phyloP scores from a whole-genome alignment of 1,140 invertebrate genomes.

The Drosophila parabipectinata region DNA sequence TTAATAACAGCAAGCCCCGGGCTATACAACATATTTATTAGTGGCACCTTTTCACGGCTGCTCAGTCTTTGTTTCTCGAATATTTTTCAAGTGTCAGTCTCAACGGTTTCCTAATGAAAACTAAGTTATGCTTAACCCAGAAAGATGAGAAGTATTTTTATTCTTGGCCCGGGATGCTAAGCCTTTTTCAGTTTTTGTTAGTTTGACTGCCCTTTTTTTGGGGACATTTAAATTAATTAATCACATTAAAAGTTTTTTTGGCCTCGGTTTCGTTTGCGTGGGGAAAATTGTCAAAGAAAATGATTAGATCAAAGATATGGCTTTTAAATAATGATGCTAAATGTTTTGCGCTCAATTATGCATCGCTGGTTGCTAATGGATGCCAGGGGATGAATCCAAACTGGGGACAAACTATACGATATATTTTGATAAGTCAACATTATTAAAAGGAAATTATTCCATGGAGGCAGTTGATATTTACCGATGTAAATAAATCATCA shows the following conservation, averaged over 20 bases:
- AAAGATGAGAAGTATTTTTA: neutral
- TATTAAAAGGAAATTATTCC: no score
- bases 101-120: conserved; percentile 48
- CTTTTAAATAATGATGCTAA: conserved; percentile 73
- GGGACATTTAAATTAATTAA: conserved; percentile 72
- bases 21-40: conserved; percentile 23
- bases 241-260: conserved; percentile 70
- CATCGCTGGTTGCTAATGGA: conserved; percentile 58
- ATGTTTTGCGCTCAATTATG: conserved; percentile 74
- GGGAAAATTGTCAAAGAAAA: conserved; percentile 66
- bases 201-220: conserved; percentile 13
- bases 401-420: neutral
- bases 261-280: neutral
- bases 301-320: conserved; percentile 78
- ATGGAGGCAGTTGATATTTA: no score
- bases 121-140: neutral
- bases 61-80: conserved; percentile 24
- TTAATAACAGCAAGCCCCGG: neutral
- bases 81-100: conserved; percentile 73
- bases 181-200: conserved; percentile 1
- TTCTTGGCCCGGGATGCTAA: neutral
- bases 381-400: neutral
- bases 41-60: conserved; percentile 7
- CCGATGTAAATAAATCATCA: no score
- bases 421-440: neutral